Percentiles rank a stretch among this genome's conserved stretches.
Conservation (phyloP, 2,797 vertebrate species). For the Chloroceryle inda region DNA sequence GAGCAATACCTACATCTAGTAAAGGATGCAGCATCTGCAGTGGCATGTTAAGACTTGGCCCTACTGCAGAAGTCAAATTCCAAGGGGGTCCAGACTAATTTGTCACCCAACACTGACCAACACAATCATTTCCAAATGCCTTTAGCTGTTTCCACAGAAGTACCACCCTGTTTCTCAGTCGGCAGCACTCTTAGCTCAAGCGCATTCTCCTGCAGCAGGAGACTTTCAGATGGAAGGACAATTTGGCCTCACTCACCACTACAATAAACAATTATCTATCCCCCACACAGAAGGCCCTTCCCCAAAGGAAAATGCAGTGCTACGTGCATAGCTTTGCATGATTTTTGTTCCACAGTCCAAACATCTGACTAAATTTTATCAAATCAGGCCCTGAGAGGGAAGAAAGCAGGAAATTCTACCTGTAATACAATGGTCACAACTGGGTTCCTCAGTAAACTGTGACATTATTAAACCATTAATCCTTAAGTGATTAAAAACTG, state of each 20-base stretch:
- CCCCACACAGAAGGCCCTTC: background rate
- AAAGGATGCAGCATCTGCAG: background rate
- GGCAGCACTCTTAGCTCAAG: background rate
- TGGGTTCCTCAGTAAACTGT: conserved; percentile 6
- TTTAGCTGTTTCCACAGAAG: background rate
- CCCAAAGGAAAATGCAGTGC: background rate
- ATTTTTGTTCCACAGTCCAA: conserved; percentile 9
- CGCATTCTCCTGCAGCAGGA: background rate
- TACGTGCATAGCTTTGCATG: background rate
- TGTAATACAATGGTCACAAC: background rate
- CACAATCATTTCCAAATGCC: background rate
- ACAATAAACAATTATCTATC: background rate
- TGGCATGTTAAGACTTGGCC: background rate
- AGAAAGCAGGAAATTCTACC: conserved; percentile 28
- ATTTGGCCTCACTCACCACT: background rate
- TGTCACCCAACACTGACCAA: background rate
- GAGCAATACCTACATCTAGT: background rate
- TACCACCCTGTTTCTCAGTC: background rate
- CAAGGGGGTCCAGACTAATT: background rate
- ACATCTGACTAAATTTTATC: conserved; percentile 1
- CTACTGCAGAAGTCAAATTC: background rate
- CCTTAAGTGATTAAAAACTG: background rate
- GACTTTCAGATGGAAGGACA: background rate
- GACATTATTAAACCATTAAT: background rate
- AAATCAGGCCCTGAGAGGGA: background rate